Evolutionary conservation across 2,797 vertebrate species (phyloP).

Genomic region (Karalla daura): DNA sequence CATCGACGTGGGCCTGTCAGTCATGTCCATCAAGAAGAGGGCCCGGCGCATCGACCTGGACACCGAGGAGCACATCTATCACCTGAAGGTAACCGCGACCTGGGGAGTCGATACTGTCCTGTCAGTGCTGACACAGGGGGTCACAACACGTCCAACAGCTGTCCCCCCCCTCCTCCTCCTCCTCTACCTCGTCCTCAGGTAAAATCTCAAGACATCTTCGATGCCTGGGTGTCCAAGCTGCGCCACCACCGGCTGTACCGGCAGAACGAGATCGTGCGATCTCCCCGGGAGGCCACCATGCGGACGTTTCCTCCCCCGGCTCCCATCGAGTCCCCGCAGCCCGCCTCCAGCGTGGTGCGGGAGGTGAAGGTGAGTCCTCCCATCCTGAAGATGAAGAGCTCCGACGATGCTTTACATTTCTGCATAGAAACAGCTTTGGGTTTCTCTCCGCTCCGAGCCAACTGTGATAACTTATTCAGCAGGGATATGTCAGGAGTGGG

Average conservation of each 20-base stretch:
- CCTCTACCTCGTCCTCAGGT: constrained; percentile 81
- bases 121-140: not conserved
- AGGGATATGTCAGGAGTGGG: constrained; percentile 1
- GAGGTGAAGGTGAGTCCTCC: constrained; percentile 89
- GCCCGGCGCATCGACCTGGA: constrained; percentile 97
- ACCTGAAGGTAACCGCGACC: constrained; percentile 90
- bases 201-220: constrained; percentile 98
- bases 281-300: constrained; percentile 93
- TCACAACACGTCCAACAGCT: not conserved
- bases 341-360: constrained; percentile 83
- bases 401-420: not conserved
- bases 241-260: constrained; percentile 96
- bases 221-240: constrained; percentile 95
- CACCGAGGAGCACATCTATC: constrained; percentile 99
- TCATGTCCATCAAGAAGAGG: constrained; percentile 99
- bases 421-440: not conserved
- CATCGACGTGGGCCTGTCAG: constrained; percentile 97
- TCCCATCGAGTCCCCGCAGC: constrained; percentile 90
- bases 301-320: constrained; percentile 91
- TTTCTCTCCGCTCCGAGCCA: constrained; percentile 11
- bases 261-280: constrained; percentile 98
- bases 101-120: not conserved
- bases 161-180: too few relatives aligned
- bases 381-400: not conserved
- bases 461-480: constrained; percentile 45